Evolutionary conservation across 2,113 vertebrate species (phyloP), one percentile per base, ranked within the genome.

Genomic region (Struthidea cinerea): DNA sequence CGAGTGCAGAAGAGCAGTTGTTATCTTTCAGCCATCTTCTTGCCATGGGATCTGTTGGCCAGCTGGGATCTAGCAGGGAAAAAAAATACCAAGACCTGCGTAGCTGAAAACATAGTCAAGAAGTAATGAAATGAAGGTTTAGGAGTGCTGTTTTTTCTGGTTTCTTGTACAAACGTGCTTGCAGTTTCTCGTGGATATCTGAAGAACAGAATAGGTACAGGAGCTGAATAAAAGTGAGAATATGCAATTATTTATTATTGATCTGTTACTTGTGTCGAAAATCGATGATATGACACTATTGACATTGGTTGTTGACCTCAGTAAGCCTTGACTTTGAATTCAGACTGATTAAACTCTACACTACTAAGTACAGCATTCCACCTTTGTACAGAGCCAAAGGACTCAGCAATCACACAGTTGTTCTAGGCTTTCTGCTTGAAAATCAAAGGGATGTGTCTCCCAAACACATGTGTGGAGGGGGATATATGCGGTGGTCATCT

Each of bases 251-350:
- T 53, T 76, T 81, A 11, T 39, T 88, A 39, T 4, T 39, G 46
- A 56, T 61, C 16, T 3, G 2, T 65, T 76, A 18, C 6, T 77
- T 63, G 6, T n/a, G 18, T 57, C 0, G 5, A 69, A 57, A 59
- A 30, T 55, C 0, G 0, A 5, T 79, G 30, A 27, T 46, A 7
- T 0, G 16, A 5, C 18, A 7, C 14, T 39, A 3, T 18, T 88
- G 49, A 61, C 5, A 2, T 12, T n/a, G 44, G 53, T 42, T 52
- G 30, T 71, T 87, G 67, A 86, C 59, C 22, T 83, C 49, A 28
- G 49, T 28, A 32, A 68, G 15, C 37, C 21, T 81, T 74, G 47
- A 41, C 56, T 81, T 84, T 55, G 55, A 70, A 27, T 60, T 89
- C 8, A 19, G 63, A 5, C 18, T 33, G 30, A 10, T 90, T 73